Conservation (phyloP, 2,113 vertebrate genomes). For the Megalops atlanticus region DNA sequence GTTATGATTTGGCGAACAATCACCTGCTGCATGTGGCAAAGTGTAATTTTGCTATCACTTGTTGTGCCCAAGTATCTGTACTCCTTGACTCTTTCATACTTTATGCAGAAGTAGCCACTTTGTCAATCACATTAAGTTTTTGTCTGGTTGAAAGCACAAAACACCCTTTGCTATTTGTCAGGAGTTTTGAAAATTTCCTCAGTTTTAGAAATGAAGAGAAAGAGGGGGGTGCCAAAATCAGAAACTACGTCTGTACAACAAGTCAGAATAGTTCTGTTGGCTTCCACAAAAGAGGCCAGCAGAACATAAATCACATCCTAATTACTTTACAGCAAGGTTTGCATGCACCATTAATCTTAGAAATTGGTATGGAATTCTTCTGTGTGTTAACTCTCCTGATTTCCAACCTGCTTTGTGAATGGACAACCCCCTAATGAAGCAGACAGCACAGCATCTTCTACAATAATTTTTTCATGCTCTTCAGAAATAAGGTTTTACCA, state of each 20-base stretch:
- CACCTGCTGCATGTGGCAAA: too few species aligned
- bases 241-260: background rate
- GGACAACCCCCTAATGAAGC: background rate
- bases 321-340: slow-evolving; percentile 6
- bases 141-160: too few species aligned
- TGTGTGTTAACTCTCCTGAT: background rate
- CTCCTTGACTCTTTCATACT: background rate
- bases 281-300: background rate
- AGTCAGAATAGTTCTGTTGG: background rate
- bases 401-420: background rate
- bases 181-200: too few species aligned
- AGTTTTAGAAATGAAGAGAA: too few species aligned
- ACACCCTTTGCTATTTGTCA: too few species aligned
- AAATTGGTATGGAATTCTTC: background rate
- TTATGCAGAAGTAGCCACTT: background rate
- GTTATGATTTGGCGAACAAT: too few species aligned
- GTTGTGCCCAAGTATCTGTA: background rate
- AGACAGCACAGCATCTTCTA: background rate
- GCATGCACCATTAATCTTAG: background rate
- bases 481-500: background rate
- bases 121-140: background rate
- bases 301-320: slow-evolving; percentile 11
- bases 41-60: too few species aligned
- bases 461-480: background rate
- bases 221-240: too few species aligned